These are phyloP conservation scores for Protonibea diacanthus DNA, from an alignment of 2,797 vertebrate genomes.

Conservation along the genomic window DNA sequence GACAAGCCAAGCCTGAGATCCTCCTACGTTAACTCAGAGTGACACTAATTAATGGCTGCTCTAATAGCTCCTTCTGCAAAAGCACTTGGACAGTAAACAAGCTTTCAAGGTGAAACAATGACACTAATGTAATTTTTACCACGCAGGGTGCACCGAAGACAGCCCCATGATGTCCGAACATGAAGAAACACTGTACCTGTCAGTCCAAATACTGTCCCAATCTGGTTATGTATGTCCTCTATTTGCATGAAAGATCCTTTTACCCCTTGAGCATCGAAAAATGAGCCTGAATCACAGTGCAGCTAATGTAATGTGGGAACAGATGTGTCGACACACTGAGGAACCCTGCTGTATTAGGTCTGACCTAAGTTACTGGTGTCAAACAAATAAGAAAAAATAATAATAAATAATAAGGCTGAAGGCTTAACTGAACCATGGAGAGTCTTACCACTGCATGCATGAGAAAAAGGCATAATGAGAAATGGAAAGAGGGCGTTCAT, in stretches of 20 bases:
- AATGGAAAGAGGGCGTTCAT: constrained; percentile 25
- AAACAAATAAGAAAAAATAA: constrained; percentile 40
- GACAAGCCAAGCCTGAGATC: constrained; percentile 62
- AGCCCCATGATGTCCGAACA: constrained; percentile 60
- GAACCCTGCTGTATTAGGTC: constrained; percentile 48
- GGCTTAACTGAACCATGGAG: constrained; percentile 59
- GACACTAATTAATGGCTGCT: constrained; percentile 76
- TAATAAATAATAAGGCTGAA: constrained; percentile 67
- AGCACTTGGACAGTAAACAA: constrained; percentile 70
- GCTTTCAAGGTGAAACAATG: constrained; percentile 73
- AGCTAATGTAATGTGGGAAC: constrained; percentile 52
- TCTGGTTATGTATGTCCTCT: constrained; percentile 53
- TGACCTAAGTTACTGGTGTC: constrained; percentile 56
- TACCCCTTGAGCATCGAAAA: constrained; percentile 43
- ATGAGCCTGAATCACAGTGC: constrained; percentile 35
- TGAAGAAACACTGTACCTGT: constrained; percentile 62
- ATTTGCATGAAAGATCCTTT: constrained; percentile 52
- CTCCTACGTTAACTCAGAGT: constrained; percentile 66
- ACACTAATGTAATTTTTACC: constrained; percentile 59
- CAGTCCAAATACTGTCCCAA: constrained; percentile 49
- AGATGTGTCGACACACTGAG: constrained; percentile 46
- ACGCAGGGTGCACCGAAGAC: constrained; percentile 23
- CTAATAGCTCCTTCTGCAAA: constrained; percentile 69
- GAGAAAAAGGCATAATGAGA: constrained; percentile 31
- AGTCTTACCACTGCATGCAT: constrained; percentile 25